Conservation (phyloP, 2,113 vertebrate genomes). For the Murina feae region DNA sequence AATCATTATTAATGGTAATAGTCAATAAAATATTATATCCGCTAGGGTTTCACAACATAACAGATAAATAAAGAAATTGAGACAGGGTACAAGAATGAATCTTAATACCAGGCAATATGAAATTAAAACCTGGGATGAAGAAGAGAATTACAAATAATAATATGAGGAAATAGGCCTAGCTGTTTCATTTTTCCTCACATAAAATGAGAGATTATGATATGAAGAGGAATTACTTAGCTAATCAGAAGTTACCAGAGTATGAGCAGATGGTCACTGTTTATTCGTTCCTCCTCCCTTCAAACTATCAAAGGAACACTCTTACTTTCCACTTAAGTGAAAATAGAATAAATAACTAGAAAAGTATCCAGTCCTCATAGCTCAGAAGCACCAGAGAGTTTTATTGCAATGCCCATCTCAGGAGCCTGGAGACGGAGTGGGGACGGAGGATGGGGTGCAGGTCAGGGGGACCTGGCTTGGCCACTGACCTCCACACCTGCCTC, state of each 20-base stretch:
- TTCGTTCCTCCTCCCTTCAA: background rate
- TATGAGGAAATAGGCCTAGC: background rate
- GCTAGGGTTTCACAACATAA: background rate
- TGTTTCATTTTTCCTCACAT: background rate
- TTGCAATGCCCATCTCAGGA: conserved; percentile 16
- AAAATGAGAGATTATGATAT: background rate
- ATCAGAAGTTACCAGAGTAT: background rate
- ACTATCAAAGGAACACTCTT: background rate
- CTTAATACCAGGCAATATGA: background rate
- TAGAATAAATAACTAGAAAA: background rate
- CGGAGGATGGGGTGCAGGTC: background rate
- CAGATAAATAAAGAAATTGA: background rate
- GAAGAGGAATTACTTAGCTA: background rate
- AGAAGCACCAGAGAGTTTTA: background rate
- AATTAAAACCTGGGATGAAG: background rate
- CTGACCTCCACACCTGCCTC: conserved; percentile 30
- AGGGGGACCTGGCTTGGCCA: background rate
- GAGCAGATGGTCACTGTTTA: background rate
- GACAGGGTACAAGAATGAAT: background rate
- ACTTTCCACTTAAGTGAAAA: background rate
- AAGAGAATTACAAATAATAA: background rate
- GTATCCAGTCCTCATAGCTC: background rate
- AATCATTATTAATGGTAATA: background rate
- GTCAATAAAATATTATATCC: background rate
- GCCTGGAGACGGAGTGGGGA: conserved; percentile 13